Evolutionary conservation across 1,140 invertebrate genomes (phyloP), one percentile per base, ranked within the genome.

Genomic region (Drosophila auraria): DNA sequence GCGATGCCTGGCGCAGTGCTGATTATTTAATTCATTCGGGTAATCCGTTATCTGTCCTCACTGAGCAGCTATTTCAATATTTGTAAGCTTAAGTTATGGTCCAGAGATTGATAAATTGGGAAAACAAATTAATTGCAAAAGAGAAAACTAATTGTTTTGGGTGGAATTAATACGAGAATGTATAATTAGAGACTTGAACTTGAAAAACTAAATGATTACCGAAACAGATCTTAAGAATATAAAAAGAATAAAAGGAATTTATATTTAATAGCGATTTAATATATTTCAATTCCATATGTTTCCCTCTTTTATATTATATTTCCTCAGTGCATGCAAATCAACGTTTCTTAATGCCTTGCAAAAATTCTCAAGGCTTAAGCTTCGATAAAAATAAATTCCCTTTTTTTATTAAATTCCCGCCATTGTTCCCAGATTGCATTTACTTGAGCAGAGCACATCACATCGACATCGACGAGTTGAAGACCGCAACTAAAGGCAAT

Each of bases 401-500:
- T 17, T 53, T 25, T 45, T 45, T 33, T 53, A 51, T 53, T 33
- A 45, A 69, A 69, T 69, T 44, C n/a, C 49, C 20, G 20, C 15
- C 45, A 51, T 53, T 68, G 66, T 33, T 36, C 20, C 45, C 36
- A 40, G 66, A 70, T 51, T 53, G 17, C 63, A 49, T 68, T 50
- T 68, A 50, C 65, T 69, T 51, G 58, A 65, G 57, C 63, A 65
- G 63, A 63, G 47, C 64, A 45, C 61, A 62, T 63, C 62, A 51
- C 17, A 33, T 54, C 27, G 20, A 11, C 54, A 70, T 56, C 63
- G 36, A 69, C 72, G 71, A 69, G 69, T 42, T 65, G 72, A 78
- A 80, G 83, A 80, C 68, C 80, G 76, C 81, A 75, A 89, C 70
- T 64, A 90, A 89, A 86, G 82, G 86, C 86, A 90, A 90, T 90